Conservation (phyloP, 2,888 invertebrate genomes). For the Agrochola litura region DNA sequence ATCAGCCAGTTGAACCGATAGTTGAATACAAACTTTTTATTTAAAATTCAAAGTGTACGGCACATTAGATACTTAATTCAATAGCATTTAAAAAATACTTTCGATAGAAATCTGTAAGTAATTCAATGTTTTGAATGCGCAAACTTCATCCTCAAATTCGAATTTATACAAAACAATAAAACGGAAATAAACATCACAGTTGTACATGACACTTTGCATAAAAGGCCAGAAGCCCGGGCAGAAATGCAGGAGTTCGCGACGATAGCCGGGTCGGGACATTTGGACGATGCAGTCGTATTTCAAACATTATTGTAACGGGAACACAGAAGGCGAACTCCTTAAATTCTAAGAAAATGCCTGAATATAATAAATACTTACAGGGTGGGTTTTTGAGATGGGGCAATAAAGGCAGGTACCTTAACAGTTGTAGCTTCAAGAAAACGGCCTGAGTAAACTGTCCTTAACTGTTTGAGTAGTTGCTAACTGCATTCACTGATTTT, state of each 20-base stretch:
- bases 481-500: neutral
- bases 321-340: slow-evolving; percentile 24
- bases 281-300: slow-evolving; percentile 40
- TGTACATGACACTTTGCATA: slow-evolving; percentile 53
- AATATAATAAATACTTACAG: neutral
- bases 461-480: neutral
- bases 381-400: neutral
- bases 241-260: slow-evolving; percentile 41
- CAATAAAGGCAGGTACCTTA: neutral
- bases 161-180: slow-evolving; percentile 36
- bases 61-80: neutral
- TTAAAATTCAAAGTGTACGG: neutral
- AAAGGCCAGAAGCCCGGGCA: slow-evolving; percentile 32
- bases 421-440: neutral
- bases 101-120: neutral
- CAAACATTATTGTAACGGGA: neutral
- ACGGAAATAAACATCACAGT: slow-evolving; percentile 29
- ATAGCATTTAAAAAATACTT: neutral
- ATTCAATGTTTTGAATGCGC: neutral
- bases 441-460: neutral
- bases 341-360: neutral
- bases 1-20: neutral
- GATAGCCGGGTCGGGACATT: slow-evolving; percentile 44
- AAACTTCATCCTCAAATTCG: slow-evolving; percentile 4
- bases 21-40: neutral